Conservation (phyloP, 2,888 invertebrate genomes). For the Exephanes ischioxanthus region DNA sequence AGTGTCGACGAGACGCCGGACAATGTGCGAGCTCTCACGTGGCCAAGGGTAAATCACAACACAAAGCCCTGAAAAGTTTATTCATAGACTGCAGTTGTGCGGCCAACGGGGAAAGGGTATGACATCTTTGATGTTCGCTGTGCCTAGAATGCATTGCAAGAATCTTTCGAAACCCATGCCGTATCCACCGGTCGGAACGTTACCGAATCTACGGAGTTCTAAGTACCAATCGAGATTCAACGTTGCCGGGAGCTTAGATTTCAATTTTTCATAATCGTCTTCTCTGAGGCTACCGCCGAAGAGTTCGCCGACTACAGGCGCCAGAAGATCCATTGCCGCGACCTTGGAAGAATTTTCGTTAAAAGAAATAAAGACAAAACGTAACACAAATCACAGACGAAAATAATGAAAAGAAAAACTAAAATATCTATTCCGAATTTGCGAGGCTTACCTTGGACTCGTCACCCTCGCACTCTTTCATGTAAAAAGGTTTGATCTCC, state of each 20-base stretch:
- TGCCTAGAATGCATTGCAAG: constrained; percentile 92
- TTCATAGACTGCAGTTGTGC: constrained; percentile 89
- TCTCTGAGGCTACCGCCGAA: constrained; percentile 98
- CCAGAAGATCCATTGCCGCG: constrained; percentile 94
- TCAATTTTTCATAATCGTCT: constrained; percentile 89
- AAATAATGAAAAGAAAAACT: constrained; percentile 19
- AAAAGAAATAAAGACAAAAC: constrained; percentile 27
- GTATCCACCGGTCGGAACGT: constrained; percentile 96
- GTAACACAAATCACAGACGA: not conserved
- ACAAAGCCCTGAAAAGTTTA: constrained; percentile 78
- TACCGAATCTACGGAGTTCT: constrained; percentile 95
- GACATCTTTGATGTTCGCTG: constrained; percentile 96
- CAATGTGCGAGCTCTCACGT: constrained; percentile 4
- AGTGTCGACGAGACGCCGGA: constrained; percentile 3
- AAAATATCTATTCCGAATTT: not conserved
- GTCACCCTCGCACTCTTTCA: constrained; percentile 89
- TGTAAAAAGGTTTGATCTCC: constrained; percentile 97
- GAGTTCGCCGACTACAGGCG: constrained; percentile 96
- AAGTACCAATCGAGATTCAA: constrained; percentile 93
- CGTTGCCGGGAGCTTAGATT: constrained; percentile 87
- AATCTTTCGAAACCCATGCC: constrained; percentile 98
- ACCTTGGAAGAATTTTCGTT: constrained; percentile 86
- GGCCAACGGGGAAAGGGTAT: constrained; percentile 98
- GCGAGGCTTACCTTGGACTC: constrained; percentile 86
- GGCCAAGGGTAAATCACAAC: constrained; percentile 67